These are phyloP conservation scores for Apteryx owenii DNA, from an alignment of 2,113 vertebrate species.

Conservation along the genomic window DNA sequence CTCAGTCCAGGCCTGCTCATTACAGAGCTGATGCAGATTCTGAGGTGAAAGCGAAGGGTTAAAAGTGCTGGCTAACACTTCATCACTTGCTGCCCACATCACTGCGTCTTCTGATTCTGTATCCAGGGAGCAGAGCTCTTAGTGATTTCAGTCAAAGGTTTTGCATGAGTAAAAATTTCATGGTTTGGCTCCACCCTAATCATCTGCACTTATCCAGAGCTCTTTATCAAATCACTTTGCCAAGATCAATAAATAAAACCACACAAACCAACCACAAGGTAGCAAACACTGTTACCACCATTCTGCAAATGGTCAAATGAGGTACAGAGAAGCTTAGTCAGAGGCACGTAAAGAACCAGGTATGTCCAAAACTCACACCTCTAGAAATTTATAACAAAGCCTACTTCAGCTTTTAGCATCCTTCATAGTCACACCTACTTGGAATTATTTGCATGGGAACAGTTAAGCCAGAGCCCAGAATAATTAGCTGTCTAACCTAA, in stretches of 20 bases:
- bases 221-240: not conserved
- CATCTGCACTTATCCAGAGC: not conserved
- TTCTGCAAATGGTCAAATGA: not conserved
- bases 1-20: too few species aligned
- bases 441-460: not conserved
- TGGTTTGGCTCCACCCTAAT: not conserved
- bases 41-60: not conserved
- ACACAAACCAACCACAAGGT: not conserved
- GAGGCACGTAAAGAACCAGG: not conserved
- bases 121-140: not conserved
- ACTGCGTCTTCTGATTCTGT: not conserved
- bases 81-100: not conserved
- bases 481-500: not conserved
- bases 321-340: not conserved
- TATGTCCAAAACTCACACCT: not conserved
- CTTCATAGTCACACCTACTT: not conserved
- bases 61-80: not conserved
- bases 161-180: not conserved
- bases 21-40: not conserved
- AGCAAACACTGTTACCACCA: not conserved
- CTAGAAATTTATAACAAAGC: not conserved
- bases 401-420: not conserved
- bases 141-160: not conserved
- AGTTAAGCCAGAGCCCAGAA: not conserved
- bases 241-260: slow-evolving; percentile 40